Base-by-base conservation (phyloP, 2,888 invertebrate species). In the Poecilobothrus nobilitatus region DNA sequence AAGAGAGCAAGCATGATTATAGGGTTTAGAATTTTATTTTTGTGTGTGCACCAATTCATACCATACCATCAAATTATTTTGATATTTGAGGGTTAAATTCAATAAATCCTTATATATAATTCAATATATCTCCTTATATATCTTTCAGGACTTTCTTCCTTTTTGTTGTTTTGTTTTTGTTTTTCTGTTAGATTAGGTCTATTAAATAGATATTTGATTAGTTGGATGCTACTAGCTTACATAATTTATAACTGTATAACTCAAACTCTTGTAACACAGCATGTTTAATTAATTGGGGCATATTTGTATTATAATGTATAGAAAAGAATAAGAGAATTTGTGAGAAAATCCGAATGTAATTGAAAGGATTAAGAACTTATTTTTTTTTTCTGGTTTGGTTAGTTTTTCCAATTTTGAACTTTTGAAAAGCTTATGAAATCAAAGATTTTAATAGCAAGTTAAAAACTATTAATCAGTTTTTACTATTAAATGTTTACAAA, bases 291-390 rank as follows among this genome's bases (percentile, higher is more conserved):
- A 53, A 53, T 53, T 53, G 53, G 8, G 27, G 37, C 18, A 15
- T 53, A n/a, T 53, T n/a, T n/a, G n/a, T n/a, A n/a, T n/a, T n/a
- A n/a, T n/a, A n/a, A n/a, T 53, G 15, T 53, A 53, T 18, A 18
- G 1, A 18, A 18, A 18, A 6, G 7, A 53, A 18, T 53, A 6
- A n/a, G 15, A 53, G 53, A n/a, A 37, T 37, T 53, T 53, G 53
- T 53, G 53, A 53, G 53, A 53, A 53, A 53, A 53, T 53, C 53
- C 53, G 53, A 53, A 15, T 53, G 53, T 53, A 53, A 53, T 18
- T 53, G 53, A 53, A 53, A 53, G 53, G 53, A 53, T 53, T 53
- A 53, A 53, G 6, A n/a, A 9, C 12, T 44, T 44, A 3, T 44
- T 44, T 44, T 44, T 9, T 6, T 44, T 44, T 44, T 44, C 44